phyloP scores from a whole-genome alignment of 1,140 invertebrate species.

The Forficula auricularia region DNA sequence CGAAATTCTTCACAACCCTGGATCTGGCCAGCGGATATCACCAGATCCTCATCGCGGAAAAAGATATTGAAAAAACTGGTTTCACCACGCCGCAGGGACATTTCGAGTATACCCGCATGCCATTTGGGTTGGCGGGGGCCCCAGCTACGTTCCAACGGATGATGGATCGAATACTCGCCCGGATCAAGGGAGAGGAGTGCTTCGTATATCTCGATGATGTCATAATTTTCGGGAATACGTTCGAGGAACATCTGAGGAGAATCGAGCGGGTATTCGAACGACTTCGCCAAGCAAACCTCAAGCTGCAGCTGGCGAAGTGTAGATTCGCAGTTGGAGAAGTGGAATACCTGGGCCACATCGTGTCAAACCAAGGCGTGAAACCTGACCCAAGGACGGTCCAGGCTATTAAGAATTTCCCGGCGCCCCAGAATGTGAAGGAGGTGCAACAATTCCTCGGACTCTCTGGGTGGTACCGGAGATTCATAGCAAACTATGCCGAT shows the following conservation, averaged over 20 bases:
- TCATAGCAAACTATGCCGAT: too few species aligned
- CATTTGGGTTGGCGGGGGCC: conserved; percentile 22
- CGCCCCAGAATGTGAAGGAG: conserved; percentile 11
- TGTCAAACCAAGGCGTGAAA: conserved; percentile 13
- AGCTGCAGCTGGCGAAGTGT: conserved; percentile 20
- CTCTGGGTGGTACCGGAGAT: conserved; percentile 12
- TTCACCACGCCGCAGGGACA: conserved; percentile 22
- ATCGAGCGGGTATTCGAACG: too few species aligned
- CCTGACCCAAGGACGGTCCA: conserved; percentile 16
- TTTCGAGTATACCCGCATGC: conserved; percentile 21
- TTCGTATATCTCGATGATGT: conserved; percentile 8
- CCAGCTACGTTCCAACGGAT: conserved; percentile 20
- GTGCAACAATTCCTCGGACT: conserved; percentile 18
- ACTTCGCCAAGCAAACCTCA: conserved; percentile 14
- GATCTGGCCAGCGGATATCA: conserved; percentile 23
- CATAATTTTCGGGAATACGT: background rate
- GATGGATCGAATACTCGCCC: conserved; percentile 15
- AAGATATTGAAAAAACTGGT: conserved; percentile 28
- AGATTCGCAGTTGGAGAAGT: conserved; percentile 17
- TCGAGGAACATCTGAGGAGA: background rate
- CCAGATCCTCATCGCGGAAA: conserved; percentile 8
- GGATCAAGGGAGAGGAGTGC: conserved; percentile 6
- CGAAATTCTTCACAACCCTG: conserved; percentile 20
- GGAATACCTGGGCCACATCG: conserved; percentile 17
- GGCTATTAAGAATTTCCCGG: conserved; percentile 14